phyloP scores from a whole-genome alignment of 2,888 invertebrate genomes.

The Digitonthophagus gazella region DNA sequence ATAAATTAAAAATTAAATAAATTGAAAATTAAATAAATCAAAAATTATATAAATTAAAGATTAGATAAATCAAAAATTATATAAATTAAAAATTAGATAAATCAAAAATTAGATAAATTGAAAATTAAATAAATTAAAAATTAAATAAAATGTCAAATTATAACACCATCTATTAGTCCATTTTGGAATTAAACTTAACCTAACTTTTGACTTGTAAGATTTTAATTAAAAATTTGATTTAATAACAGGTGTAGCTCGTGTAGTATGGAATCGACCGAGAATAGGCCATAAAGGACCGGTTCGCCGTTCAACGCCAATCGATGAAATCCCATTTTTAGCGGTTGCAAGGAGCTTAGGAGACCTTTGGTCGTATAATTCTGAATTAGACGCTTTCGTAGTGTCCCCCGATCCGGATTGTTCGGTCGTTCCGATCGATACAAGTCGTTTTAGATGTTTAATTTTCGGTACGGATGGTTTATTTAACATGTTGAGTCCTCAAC shows the following conservation, averaged over 20 bases:
- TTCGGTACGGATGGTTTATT: constrained; percentile 96
- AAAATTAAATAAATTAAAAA: no score
- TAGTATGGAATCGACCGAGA: constrained; percentile 94
- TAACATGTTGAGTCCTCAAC: constrained; percentile 87
- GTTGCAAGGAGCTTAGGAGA: constrained; percentile 96
- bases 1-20: no score
- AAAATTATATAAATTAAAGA: no score
- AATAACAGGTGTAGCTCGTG: constrained; percentile 78
- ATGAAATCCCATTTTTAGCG: constrained; percentile 93
- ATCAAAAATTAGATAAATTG: no score
- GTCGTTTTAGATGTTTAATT: constrained; percentile 79
- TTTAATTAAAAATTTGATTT: neutral
- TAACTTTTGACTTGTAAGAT: no score
- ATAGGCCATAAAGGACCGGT: constrained; percentile 85
- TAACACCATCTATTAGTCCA: neutral
- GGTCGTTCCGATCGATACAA: constrained; percentile 78
- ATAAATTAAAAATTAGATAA: no score
- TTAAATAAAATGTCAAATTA: no score
- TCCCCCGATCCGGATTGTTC: constrained; percentile 96
- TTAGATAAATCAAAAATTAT: no score
- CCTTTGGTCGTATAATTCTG: constrained; percentile 95
- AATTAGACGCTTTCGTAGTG: constrained; percentile 90
- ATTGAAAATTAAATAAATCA: no score
- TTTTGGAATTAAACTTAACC: no score
- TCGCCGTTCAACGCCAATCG: constrained; percentile 83